Percentiles rank a stretch among this genome's conserved stretches.
Evolutionary conservation across 2,113 vertebrate species (phyloP).

Genomic region (Melanostigma gelatinosum): DNA sequence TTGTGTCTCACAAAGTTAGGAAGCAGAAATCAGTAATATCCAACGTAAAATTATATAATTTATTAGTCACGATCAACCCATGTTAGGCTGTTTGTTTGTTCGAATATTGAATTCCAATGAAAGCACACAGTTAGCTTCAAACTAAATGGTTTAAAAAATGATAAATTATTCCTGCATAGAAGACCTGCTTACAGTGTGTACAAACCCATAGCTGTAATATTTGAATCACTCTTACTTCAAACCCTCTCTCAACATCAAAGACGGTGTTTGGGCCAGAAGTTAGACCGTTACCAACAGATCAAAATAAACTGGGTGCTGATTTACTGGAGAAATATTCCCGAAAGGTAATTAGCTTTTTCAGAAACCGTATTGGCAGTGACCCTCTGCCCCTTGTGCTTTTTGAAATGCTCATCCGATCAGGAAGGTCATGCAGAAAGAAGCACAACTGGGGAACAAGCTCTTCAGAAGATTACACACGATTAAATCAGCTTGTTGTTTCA

Average conservation of each 20-base stretch:
- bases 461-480: conserved; percentile 41
- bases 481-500: conserved; percentile 53
- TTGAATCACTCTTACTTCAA: conserved; percentile 62
- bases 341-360: conserved; percentile 59
- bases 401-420: conserved; percentile 64
- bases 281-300: conserved; percentile 48
- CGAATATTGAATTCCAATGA: conserved; percentile 38
- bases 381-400: conserved; percentile 51
- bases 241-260: conserved; percentile 67
- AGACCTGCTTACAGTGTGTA: conserved; percentile 4
- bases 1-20: conserved; percentile 16
- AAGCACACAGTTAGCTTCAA: conserved; percentile 17
- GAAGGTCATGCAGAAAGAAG: conserved; percentile 35
- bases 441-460: conserved; percentile 34
- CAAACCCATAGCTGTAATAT: conserved; percentile 38
- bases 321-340: conserved; percentile 60
- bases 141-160: conserved; percentile 13
- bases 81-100: conserved; percentile 22
- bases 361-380: conserved; percentile 23
- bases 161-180: conserved; percentile 31
- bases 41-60: conserved; percentile 15
- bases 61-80: conserved; percentile 34
- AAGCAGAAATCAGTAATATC: conserved; percentile 25
- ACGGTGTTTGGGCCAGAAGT: conserved; percentile 49
- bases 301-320: conserved; percentile 54